Percentiles rank a stretch among this genome's conserved stretches.
These are phyloP conservation scores for Electrona antarctica DNA, from an alignment of 2,113 vertebrate species.

Conservation along the genomic window DNA sequence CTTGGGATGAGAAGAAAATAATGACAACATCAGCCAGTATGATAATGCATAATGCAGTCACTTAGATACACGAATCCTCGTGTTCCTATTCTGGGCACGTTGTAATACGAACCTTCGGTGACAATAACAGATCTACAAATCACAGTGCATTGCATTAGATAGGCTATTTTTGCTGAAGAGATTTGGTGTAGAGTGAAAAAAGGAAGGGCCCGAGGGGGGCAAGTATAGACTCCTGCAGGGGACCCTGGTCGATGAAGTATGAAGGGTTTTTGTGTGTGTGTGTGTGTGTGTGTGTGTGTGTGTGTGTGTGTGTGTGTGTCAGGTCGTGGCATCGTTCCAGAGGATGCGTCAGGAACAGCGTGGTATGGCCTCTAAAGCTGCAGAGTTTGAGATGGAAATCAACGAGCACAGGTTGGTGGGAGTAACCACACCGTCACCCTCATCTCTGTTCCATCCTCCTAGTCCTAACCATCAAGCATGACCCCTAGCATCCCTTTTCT, in stretches of 20 bases:
- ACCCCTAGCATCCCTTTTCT: not conserved
- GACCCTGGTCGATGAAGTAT: not conserved
- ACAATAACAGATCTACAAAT: too few species aligned
- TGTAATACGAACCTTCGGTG: too few species aligned
- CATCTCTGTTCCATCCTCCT: not conserved
- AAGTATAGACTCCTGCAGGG: too few species aligned
- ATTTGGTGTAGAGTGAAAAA: too few species aligned
- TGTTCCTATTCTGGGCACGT: not conserved
- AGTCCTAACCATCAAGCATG: too few species aligned
- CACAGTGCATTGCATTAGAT: not conserved
- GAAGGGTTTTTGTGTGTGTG: not conserved
- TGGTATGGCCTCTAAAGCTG: constrained; percentile 87
- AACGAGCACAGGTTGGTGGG: constrained; percentile 87
- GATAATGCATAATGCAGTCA: not conserved
- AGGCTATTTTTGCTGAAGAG: not conserved
- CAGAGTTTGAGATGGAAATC: constrained; percentile 92
- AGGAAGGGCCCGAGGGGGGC: too few species aligned
- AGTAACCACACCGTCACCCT: too few species aligned
- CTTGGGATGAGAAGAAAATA: too few species aligned
- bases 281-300: constrained; percentile 2
- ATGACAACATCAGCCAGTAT: too few species aligned
- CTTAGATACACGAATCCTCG: not conserved
- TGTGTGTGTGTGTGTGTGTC: constrained; percentile 5
- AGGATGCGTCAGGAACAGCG: constrained; percentile 92
- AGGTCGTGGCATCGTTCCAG: constrained; percentile 92